A percentile compares a stretch with the other conserved stretches of the same genome.
Evolutionary conservation across 2,888 invertebrate genomes (phyloP).

Genomic region (Agapostemon virescens): DNA sequence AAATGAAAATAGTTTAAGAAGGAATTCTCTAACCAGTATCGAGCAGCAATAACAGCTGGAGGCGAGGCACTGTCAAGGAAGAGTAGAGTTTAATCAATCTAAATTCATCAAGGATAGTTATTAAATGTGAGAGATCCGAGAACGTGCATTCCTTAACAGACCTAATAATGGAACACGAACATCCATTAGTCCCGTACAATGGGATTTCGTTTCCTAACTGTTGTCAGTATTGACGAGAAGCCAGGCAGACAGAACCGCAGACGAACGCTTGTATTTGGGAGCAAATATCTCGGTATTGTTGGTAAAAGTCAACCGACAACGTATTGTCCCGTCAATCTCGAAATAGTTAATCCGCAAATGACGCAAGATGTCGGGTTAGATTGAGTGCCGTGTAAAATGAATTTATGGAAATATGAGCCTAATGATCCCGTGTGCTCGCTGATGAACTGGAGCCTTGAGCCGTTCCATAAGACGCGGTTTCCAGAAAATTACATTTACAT

Average conservation of each 20-base stretch:
- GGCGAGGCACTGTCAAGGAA: background rate
- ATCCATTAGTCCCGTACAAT: background rate
- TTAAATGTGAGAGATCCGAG: background rate
- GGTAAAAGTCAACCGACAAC: background rate
- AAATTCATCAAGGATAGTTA: background rate
- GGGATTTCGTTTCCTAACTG: background rate
- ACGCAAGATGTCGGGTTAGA: background rate
- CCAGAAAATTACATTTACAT: background rate
- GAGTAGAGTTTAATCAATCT: background rate
- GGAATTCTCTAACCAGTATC: background rate
- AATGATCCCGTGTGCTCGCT: background rate
- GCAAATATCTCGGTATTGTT: background rate
- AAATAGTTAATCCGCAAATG: background rate
- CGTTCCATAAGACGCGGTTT: background rate
- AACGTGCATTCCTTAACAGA: background rate
- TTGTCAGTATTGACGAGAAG: background rate
- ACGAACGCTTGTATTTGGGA: background rate
- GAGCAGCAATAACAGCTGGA: background rate
- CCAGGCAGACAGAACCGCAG: background rate
- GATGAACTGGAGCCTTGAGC: background rate
- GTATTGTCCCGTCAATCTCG: constrained; percentile 1
- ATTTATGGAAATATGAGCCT: constrained; percentile 7
- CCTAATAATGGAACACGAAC: background rate
- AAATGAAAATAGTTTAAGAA: background rate
- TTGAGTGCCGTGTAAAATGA: background rate